A percentile compares a stretch with the other conserved stretches of the same genome.
Evolutionary conservation across 2,113 vertebrate genomes (phyloP).

Genomic region (Pteropus alecto): DNA sequence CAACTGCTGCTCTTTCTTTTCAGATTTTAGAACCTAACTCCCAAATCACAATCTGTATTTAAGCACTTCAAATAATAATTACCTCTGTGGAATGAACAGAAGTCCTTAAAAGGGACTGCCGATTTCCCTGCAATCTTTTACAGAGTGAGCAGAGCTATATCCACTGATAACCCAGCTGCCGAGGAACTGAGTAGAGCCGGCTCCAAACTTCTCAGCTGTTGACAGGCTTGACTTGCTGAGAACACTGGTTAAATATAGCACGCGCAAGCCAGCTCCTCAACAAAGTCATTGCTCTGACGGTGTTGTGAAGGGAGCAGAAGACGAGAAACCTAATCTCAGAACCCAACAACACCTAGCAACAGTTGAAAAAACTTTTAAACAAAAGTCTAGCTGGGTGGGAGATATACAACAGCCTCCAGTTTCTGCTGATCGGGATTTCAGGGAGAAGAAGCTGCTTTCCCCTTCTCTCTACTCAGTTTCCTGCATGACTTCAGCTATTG

Average conservation of each 20-base stretch:
- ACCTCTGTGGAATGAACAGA: constrained; percentile 77
- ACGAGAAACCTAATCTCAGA: constrained; percentile 85
- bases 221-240: constrained; percentile 91
- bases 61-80: constrained; percentile 79
- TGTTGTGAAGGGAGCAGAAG: constrained; percentile 82
- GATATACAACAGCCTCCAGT: constrained; percentile 78
- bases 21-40: constrained; percentile 67
- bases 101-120: constrained; percentile 82
- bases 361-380: constrained; percentile 86
- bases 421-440: constrained; percentile 82
- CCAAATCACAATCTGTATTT: constrained; percentile 69
- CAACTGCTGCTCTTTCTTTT: constrained; percentile 71
- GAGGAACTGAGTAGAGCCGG: constrained; percentile 85
- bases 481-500: constrained; percentile 83
- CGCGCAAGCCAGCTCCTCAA: constrained; percentile 82
- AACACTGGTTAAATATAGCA: constrained; percentile 94
- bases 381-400: constrained; percentile 84
- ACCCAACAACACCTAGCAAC: constrained; percentile 88
- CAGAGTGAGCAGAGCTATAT: constrained; percentile 75
- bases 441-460: constrained; percentile 74
- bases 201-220: constrained; percentile 91
- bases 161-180: constrained; percentile 90
- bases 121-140: constrained; percentile 71
- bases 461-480: constrained; percentile 72
- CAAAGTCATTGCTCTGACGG: constrained; percentile 85